phyloP scores from a whole-genome alignment of 2,797 vertebrate genomes.

The Sebastes elongatus region DNA sequence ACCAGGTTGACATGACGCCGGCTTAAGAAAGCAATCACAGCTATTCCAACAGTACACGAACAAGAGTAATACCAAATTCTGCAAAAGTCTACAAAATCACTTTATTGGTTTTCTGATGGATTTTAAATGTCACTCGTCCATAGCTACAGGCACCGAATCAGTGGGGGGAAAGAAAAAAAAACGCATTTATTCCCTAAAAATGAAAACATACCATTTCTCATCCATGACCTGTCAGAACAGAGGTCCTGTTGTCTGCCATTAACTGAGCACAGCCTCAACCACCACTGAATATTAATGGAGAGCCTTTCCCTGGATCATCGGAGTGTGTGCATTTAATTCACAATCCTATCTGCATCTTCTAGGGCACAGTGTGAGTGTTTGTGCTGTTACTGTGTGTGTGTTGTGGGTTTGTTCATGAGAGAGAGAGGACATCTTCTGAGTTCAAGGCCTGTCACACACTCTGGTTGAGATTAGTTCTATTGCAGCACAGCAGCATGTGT shows the following conservation, averaged over 20 bases:
- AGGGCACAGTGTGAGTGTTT: slow-evolving; percentile 16
- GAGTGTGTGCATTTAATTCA: slow-evolving; percentile 76
- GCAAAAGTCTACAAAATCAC: slow-evolving; percentile 62
- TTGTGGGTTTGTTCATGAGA: slow-evolving; percentile 53
- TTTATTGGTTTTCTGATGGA: slow-evolving; percentile 68
- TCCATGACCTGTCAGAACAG: slow-evolving; percentile 83
- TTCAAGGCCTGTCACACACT: slow-evolving; percentile 59
- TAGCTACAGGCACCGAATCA: slow-evolving; percentile 45
- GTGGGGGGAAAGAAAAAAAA: background rate
- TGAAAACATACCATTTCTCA: slow-evolving; percentile 73
- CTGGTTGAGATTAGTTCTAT: slow-evolving; percentile 52
- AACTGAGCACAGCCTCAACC: slow-evolving; percentile 79
- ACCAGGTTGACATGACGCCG: slow-evolving; percentile 21
- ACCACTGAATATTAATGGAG: slow-evolving; percentile 85
- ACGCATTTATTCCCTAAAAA: slow-evolving; percentile 37
- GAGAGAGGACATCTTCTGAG: slow-evolving; percentile 60
- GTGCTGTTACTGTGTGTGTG: slow-evolving; percentile 17
- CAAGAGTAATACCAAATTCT: slow-evolving; percentile 46
- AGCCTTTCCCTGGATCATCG: slow-evolving; percentile 73
- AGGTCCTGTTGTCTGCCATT: slow-evolving; percentile 87
- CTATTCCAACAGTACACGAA: slow-evolving; percentile 35
- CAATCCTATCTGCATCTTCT: slow-evolving; percentile 76
- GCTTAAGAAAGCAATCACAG: slow-evolving; percentile 55
- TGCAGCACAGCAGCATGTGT: slow-evolving; percentile 44
- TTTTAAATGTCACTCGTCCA: slow-evolving; percentile 71